A percentile compares a stretch with the other conserved stretches of the same genome.
Evolutionary conservation across 2,797 vertebrate genomes (phyloP).

Genomic region (Parotocinclus haroldoi): DNA sequence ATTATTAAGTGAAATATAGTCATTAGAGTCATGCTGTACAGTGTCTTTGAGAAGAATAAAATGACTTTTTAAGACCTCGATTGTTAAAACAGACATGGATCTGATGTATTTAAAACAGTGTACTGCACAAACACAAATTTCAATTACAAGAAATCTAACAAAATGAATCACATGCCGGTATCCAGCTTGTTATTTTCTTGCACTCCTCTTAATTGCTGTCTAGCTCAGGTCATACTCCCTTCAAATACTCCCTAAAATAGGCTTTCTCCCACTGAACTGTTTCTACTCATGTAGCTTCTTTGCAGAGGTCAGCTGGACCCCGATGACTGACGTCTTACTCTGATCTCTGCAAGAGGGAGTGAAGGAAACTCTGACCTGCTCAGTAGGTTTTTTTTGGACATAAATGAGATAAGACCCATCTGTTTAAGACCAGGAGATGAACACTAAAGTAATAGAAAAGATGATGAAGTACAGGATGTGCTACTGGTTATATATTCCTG

Average conservation of each 20-base stretch:
- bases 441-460: neutral
- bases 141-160: too few species aligned
- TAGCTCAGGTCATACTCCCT: constrained; percentile 18
- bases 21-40: too few species aligned
- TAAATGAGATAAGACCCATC: constrained; percentile 35
- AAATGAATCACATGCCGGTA: too few species aligned
- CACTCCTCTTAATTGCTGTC: neutral
- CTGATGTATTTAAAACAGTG: too few species aligned
- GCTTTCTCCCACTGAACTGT: neutral
- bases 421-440: constrained; percentile 9
- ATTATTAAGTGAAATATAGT: too few species aligned
- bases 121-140: too few species aligned
- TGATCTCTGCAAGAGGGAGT: constrained; percentile 39
- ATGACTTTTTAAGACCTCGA: too few species aligned
- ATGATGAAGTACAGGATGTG: neutral
- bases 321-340: constrained; percentile 16
- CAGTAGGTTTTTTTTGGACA: neutral
- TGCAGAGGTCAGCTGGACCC: neutral
- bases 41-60: too few species aligned
- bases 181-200: neutral
- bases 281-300: constrained; percentile 25
- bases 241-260: neutral
- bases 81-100: too few species aligned
- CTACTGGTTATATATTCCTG: constrained; percentile 14
- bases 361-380: constrained; percentile 44